Evolutionary conservation across 2,797 vertebrate genomes (phyloP).

Genomic region (Acrossocheilus fasciatus): DNA sequence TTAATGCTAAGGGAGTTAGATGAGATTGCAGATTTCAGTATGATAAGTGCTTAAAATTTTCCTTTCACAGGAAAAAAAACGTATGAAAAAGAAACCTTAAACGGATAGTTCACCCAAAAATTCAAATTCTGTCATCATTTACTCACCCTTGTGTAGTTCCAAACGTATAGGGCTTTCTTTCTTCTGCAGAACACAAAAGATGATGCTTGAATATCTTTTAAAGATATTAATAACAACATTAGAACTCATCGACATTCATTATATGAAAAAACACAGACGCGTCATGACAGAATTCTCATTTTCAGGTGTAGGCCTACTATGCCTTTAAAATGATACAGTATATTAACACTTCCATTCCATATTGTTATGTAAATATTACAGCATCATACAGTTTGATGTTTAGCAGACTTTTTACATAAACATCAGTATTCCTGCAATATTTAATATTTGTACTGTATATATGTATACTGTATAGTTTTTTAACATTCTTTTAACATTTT

Average conservation of each 20-base stretch:
- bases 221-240: background rate
- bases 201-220: background rate
- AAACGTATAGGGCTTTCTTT: background rate
- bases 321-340: background rate
- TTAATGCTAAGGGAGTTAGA: constrained; percentile 13
- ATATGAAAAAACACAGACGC: background rate
- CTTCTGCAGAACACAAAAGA: background rate
- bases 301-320: background rate
- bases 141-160: background rate
- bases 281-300: background rate
- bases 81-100: constrained; percentile 5
- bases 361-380: background rate
- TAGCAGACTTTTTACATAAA: background rate
- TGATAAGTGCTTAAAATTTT: constrained; percentile 18
- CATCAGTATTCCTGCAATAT: background rate
- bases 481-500: background rate
- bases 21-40: constrained; percentile 6
- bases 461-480: background rate
- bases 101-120: background rate
- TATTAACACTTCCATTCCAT: background rate
- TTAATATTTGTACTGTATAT: background rate
- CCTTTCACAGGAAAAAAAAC: background rate
- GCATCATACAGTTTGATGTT: background rate
- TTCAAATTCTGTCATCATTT: background rate
- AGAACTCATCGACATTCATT: too few relatives aligned